phyloP scores from a whole-genome alignment of 1,140 invertebrate species.

The Zophobas atratus region DNA sequence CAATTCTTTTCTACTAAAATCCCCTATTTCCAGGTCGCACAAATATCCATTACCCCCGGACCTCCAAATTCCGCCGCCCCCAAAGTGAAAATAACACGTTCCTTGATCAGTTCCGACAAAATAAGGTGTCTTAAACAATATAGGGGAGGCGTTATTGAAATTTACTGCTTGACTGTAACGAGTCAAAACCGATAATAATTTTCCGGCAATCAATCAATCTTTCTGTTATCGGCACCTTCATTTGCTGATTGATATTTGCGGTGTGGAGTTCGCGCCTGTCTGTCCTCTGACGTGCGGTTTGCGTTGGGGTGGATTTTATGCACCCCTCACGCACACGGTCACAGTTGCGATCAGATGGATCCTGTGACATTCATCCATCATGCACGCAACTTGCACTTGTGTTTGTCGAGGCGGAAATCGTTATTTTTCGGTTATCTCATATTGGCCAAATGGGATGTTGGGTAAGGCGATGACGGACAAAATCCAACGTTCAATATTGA shows the following conservation, averaged over 20 bases:
- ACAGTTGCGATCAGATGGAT: slow-evolving; percentile 41
- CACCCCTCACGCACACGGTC: slow-evolving; percentile 34
- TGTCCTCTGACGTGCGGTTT: not conserved
- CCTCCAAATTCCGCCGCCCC: not conserved
- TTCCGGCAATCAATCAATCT: slow-evolving; percentile 51
- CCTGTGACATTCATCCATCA: slow-evolving; percentile 53
- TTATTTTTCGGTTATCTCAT: slow-evolving; percentile 55
- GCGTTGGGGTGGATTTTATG: slow-evolving; percentile 34
- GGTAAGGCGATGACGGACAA: slow-evolving; percentile 5
- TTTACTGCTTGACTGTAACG: slow-evolving; percentile 30
- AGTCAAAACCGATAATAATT: slow-evolving; percentile 48
- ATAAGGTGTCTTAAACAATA: slow-evolving; percentile 42
- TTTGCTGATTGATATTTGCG: slow-evolving; percentile 50
- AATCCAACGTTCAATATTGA: slow-evolving; percentile 15
- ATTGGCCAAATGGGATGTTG: slow-evolving; percentile 31
- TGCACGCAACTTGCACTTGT: slow-evolving; percentile 53
- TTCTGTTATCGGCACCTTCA: slow-evolving; percentile 50
- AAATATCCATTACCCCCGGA: slow-evolving; percentile 17
- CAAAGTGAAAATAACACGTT: slow-evolving; percentile 32
- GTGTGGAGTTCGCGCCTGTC: slow-evolving; percentile 30
- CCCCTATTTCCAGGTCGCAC: not conserved
- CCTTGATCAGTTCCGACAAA: slow-evolving; percentile 19
- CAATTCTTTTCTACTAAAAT: no score
- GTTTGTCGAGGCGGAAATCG: slow-evolving; percentile 50
- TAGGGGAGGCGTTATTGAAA: slow-evolving; percentile 35